Conservation (phyloP, 1,140 invertebrate genomes). For the Coptotermes formosanus region DNA sequence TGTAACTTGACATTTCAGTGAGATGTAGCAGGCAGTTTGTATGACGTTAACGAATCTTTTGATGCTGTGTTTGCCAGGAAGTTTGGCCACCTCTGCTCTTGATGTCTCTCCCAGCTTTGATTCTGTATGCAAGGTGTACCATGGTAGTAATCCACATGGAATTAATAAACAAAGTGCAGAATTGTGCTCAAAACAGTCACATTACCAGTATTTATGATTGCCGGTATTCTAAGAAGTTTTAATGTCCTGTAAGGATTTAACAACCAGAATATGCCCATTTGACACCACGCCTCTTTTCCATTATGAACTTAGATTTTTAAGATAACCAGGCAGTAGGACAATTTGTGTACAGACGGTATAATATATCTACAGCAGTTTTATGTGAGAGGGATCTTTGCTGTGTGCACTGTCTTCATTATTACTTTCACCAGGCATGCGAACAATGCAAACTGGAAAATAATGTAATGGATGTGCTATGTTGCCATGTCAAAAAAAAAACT, state of each 20-base stretch:
- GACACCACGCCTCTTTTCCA: neutral
- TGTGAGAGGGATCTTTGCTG: neutral
- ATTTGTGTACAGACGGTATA: neutral
- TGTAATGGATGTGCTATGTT: neutral
- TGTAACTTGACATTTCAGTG: neutral
- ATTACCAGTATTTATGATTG: neutral
- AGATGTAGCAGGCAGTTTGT: neutral
- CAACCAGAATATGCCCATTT: neutral
- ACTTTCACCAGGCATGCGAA: neutral
- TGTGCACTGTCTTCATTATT: neutral
- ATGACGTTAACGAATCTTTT: neutral
- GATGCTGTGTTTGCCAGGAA: neutral
- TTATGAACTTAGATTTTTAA: conserved; percentile 11
- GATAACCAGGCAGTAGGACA: neutral
- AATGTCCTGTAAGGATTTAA: neutral
- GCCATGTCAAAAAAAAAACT: neutral
- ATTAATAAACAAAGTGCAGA: conserved; percentile 3
- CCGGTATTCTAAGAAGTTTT: neutral
- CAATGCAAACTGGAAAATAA: conserved; percentile 1
- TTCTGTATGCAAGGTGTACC: neutral
- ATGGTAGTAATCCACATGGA: conserved; percentile 11
- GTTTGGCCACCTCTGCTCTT: conserved; percentile 7
- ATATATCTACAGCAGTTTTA: neutral
- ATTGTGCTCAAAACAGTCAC: conserved; percentile 9
- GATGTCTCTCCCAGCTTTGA: neutral